These are phyloP conservation scores for Pseudomyrmex sp. DNA, from an alignment of 1,140 invertebrate species.

Conservation along the genomic window DNA sequence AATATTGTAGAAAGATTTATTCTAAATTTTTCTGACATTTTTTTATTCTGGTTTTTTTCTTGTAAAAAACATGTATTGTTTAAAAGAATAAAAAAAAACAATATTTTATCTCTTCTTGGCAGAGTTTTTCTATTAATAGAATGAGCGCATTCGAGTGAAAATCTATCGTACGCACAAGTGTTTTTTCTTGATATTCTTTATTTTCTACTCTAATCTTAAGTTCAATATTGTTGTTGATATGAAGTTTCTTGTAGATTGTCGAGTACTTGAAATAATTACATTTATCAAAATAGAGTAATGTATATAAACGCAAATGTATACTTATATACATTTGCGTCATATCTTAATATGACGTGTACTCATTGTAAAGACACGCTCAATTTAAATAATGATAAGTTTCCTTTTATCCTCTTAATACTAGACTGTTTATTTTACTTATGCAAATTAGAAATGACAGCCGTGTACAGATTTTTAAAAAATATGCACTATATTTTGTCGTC, in stretches of 20 bases:
- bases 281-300: constrained; percentile 9
- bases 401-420: not conserved
- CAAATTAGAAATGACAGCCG: not conserved
- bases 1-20: too few species aligned
- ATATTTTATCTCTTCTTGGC: not conserved
- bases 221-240: not conserved
- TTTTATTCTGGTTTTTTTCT: not conserved
- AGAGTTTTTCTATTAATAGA: not conserved
- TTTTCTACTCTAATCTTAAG: not conserved
- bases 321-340: too few species aligned
- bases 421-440: not conserved
- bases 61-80: not conserved
- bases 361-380: not conserved
- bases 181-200: constrained; percentile 1
- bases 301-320: not conserved
- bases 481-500: not conserved
- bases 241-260: not conserved
- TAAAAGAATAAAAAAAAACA: too few species aligned
- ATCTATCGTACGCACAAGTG: too few species aligned
- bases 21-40: too few species aligned
- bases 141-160: too few species aligned
- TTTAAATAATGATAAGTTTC: not conserved
- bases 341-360: too few species aligned
- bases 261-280: not conserved
- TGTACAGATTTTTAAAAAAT: too few species aligned